These are phyloP conservation scores for Ferrisia virgata DNA, from an alignment of 2,888 invertebrate species.

Conservation along the genomic window DNA sequence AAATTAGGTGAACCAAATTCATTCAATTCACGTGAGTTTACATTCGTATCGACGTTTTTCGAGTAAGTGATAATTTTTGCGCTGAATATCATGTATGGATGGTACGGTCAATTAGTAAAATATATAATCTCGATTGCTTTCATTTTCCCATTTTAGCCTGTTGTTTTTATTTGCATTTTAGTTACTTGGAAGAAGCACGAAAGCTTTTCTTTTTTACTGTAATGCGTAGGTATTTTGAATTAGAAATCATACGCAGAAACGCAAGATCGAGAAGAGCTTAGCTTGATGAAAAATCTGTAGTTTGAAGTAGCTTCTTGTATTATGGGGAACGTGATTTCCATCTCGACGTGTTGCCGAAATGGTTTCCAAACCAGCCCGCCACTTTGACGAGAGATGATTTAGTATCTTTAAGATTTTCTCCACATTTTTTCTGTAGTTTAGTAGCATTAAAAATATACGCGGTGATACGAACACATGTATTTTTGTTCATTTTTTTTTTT, in stretches of 20 bases:
- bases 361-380: background rate
- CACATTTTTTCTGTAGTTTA: constrained; percentile 8
- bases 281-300: background rate
- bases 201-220: background rate
- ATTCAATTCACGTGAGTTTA: background rate
- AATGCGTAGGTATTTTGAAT: background rate
- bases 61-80: background rate
- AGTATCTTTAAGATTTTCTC: background rate
- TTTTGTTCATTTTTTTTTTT: constrained; percentile 30
- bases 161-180: constrained; percentile 4
- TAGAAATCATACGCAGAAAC: background rate
- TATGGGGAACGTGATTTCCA: background rate
- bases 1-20: background rate
- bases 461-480: background rate
- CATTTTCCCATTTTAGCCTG: background rate
- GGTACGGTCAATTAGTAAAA: background rate
- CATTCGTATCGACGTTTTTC: background rate
- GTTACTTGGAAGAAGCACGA: constrained; percentile 8
- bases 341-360: background rate
- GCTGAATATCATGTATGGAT: background rate
- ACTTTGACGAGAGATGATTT: background rate
- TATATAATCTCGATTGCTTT: background rate
- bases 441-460: constrained; percentile 31
- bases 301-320: constrained; percentile 22
- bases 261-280: constrained; percentile 5